A percentile compares a stretch with the other conserved stretches of the same genome.
Conservation (phyloP, 2,797 vertebrate species). For the Falco novaeseelandiae region DNA sequence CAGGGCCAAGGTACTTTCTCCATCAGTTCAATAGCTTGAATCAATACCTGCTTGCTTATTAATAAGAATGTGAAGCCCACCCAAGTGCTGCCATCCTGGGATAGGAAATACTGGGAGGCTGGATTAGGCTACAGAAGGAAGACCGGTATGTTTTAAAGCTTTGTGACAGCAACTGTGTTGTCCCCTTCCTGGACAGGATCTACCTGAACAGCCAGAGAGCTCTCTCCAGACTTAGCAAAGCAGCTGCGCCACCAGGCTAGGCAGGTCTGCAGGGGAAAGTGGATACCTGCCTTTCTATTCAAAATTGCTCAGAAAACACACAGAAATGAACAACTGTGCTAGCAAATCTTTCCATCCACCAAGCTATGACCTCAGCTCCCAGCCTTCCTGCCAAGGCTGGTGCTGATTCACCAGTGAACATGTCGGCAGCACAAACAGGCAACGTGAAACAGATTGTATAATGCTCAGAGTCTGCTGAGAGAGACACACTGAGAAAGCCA, state of each 20-base stretch:
- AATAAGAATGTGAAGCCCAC: neutral
- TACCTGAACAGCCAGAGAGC: neutral
- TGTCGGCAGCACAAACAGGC: accelerated
- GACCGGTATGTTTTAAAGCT: neutral
- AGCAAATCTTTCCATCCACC: neutral
- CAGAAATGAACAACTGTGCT: neutral
- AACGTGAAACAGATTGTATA: neutral
- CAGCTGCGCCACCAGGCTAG: accelerated
- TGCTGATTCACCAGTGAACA: accelerated
- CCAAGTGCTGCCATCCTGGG: neutral
- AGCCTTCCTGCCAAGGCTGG: neutral
- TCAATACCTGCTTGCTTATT: neutral
- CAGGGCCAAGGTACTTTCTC: neutral
- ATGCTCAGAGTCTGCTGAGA: neutral
- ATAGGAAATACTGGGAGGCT: neutral
- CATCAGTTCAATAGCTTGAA: neutral
- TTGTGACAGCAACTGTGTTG: accelerated
- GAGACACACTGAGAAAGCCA: neutral
- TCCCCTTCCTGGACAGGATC: neutral
- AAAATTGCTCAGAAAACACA: neutral
- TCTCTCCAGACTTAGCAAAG: neutral
- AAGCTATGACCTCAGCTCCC: neutral
- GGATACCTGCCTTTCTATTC: neutral
- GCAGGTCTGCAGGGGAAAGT: neutral
- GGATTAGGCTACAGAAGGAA: neutral